Evolutionary conservation across 1,140 invertebrate species (phyloP).

Genomic region (Euura saliciscinereae): DNA sequence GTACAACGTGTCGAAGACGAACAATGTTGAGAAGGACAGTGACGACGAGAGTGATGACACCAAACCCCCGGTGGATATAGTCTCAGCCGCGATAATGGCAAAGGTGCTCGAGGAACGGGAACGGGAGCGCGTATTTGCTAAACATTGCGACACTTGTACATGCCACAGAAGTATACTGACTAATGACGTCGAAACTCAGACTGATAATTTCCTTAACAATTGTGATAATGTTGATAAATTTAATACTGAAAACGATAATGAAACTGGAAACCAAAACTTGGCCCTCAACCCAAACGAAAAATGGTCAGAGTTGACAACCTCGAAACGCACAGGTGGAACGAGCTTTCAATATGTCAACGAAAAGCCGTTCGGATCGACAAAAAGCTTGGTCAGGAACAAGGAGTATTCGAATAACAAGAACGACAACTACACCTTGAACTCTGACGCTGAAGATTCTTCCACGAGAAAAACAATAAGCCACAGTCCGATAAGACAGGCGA

Average conservation of each 20-base stretch:
- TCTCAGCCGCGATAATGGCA: constrained; percentile 91
- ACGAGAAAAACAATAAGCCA: not conserved
- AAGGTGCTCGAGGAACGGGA: constrained; percentile 89
- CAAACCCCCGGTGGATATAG: constrained; percentile 70
- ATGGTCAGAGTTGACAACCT: constrained; percentile 13
- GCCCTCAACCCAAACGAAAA: not conserved
- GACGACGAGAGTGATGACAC: constrained; percentile 61
- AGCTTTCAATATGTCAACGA: constrained; percentile 22
- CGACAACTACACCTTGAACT: not conserved
- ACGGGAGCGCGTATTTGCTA: constrained; percentile 70
- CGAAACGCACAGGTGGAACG: constrained; percentile 13
- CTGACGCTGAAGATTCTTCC: not conserved
- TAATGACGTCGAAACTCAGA: constrained; percentile 50
- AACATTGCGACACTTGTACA: constrained; percentile 81
- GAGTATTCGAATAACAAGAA: not conserved
- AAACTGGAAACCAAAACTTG: constrained; percentile 10
- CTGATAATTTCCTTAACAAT: constrained; percentile 11
- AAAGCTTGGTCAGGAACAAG: not conserved
- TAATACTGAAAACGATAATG: constrained; percentile 23
- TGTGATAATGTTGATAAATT: constrained; percentile 23
- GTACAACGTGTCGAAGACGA: constrained; percentile 69
- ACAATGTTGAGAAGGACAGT: constrained; percentile 43
- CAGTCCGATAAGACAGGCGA: constrained; percentile 1
- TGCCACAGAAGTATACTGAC: constrained; percentile 63
- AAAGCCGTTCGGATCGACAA: constrained; percentile 22